Evolutionary conservation across 2,797 vertebrate species (phyloP).

Genomic region (Loriculus beryllinus): DNA sequence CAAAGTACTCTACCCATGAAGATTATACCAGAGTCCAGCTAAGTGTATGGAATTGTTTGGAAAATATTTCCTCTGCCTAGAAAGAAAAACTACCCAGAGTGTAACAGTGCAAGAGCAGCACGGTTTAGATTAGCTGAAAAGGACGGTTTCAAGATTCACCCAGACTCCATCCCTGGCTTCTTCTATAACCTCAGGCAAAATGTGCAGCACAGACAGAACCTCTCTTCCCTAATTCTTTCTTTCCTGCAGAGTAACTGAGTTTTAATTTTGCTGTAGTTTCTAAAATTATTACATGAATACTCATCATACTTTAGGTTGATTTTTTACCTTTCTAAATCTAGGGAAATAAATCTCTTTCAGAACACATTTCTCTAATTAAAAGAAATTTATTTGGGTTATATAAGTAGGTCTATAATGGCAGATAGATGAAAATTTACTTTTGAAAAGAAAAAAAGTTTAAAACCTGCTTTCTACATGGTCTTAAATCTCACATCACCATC

Average conservation of each 20-base stretch:
- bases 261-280: conserved; percentile 24
- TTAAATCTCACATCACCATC: background rate
- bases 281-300: conserved; percentile 33
- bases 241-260: background rate
- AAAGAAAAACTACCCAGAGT: background rate
- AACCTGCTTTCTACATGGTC: background rate
- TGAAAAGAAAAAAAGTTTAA: background rate
- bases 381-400: background rate
- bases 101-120: background rate
- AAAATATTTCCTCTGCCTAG: background rate
- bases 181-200: background rate
- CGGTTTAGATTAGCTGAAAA: background rate
- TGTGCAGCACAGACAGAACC: background rate
- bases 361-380: conserved; percentile 33
- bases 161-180: background rate
- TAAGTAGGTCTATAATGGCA: background rate
- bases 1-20: background rate
- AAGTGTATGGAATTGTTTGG: background rate
- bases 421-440: background rate
- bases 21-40: background rate
- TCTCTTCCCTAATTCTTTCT: background rate
- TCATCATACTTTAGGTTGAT: conserved; percentile 29
- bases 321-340: conserved; percentile 47
- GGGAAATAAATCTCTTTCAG: conserved; percentile 32
- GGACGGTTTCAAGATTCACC: background rate